These are phyloP conservation scores for Thymelicus sylvestris DNA, from an alignment of 2,888 invertebrate species.

Conservation along the genomic window DNA sequence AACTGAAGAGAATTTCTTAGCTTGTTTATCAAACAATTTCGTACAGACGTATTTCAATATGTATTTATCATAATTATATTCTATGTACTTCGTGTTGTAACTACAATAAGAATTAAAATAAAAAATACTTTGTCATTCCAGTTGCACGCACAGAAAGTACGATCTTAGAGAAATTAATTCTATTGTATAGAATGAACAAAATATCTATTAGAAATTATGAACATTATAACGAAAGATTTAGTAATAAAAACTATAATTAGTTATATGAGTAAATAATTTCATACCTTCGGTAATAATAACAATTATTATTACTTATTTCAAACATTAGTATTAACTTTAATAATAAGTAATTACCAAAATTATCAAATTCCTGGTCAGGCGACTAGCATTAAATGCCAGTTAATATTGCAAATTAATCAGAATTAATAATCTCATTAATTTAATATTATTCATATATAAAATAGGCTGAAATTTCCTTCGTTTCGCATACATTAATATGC, in stretches of 20 bases:
- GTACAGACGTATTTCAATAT: not conserved
- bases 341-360: not conserved
- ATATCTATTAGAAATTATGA: not conserved
- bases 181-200: not conserved
- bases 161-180: not conserved
- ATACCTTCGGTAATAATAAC: not conserved
- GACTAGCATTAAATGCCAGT: conserved; percentile 25
- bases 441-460: conserved; percentile 17
- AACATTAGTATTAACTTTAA: conserved; percentile 21
- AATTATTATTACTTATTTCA: no score
- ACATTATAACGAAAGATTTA: not conserved
- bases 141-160: no score
- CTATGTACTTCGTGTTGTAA: not conserved
- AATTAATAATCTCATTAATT: conserved; percentile 17
- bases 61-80: no score
- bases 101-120: not conserved
- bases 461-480: not conserved
- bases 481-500: no score
- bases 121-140: not conserved
- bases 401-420: conserved; percentile 7
- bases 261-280: conserved; percentile 1
- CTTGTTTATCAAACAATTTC: no score
- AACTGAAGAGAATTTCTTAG: no score
- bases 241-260: not conserved
- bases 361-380: conserved; percentile 3